Conservation (phyloP, 23 tunicate genomes). For the Diplosoma virens region DNA sequence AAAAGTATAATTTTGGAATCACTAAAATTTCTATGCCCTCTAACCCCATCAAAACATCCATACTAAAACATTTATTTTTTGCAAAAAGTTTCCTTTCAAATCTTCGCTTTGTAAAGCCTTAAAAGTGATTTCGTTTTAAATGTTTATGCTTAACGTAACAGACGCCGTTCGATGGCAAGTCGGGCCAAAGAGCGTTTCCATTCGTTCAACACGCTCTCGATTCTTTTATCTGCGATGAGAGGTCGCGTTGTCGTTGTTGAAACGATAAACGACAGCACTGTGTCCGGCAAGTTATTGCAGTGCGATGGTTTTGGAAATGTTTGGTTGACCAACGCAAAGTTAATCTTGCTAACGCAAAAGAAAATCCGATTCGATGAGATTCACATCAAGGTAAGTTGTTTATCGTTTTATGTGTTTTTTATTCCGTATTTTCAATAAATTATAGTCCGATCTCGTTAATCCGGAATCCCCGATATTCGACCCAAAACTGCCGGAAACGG, state of each 20-base stretch:
- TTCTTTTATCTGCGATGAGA: constrained; percentile 40
- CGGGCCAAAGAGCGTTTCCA: constrained; percentile 33
- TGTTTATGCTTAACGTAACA: not conserved
- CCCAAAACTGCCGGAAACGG: too few relatives aligned
- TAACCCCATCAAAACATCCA: too few relatives aligned
- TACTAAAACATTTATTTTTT: too few relatives aligned
- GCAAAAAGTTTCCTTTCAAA: not conserved
- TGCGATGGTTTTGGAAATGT: constrained; percentile 63
- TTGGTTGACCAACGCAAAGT: constrained; percentile 11
- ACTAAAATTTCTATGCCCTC: too few relatives aligned
- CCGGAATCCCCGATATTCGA: too few relatives aligned
- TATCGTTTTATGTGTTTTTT: too few relatives aligned
- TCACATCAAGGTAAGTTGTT: constrained; percentile 24
- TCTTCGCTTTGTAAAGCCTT: not conserved
- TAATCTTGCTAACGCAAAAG: constrained; percentile 6
- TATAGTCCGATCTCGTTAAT: too few relatives aligned
- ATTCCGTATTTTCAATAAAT: too few relatives aligned
- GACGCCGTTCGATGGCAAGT: constrained; percentile 13
- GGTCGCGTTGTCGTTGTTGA: constrained; percentile 25
- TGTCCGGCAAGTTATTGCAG: constrained; percentile 24
- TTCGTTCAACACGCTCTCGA: constrained; percentile 38
- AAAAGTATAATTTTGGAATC: too few relatives aligned
- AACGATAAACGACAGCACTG: constrained; percentile 42
- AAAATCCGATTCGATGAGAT: constrained; percentile 17
- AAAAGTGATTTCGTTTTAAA: not conserved